These are phyloP conservation scores for Aldabrachelys gigantea DNA, from an alignment of 2,113 vertebrate species.

Conservation along the genomic window DNA sequence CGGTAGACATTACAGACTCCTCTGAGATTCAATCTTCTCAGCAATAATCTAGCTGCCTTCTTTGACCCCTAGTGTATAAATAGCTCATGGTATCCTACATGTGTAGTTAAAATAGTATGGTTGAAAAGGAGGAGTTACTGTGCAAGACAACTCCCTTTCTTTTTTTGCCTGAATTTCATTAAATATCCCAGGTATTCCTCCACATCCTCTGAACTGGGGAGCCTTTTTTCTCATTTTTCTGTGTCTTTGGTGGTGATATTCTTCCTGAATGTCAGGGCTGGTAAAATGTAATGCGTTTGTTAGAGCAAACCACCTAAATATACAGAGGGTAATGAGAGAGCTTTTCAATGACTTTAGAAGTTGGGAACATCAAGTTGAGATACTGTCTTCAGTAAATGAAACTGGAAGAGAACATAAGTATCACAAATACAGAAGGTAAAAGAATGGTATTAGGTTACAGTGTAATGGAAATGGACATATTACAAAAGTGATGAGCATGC, in stretches of 20 bases:
- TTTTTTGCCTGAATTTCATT: conserved; percentile 3
- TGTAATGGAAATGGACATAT: neutral
- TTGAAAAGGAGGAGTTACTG: neutral
- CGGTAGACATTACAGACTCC: neutral
- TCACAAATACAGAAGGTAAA: neutral
- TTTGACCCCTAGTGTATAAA: neutral
- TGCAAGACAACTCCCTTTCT: neutral
- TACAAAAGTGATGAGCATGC: neutral
- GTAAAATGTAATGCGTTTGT: neutral
- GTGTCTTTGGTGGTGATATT: neutral
- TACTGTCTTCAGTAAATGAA: neutral
- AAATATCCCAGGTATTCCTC: neutral
- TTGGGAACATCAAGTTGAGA: neutral
- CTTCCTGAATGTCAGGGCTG: neutral
- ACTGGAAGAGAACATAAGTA: neutral
- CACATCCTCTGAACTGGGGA: neutral
- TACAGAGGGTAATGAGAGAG: neutral
- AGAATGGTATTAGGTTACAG: neutral
- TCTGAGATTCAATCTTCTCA: conserved; percentile 2
- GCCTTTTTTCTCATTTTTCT: neutral
- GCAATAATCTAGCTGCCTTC: neutral
- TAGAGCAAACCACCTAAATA: neutral
- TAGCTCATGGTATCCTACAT: neutral
- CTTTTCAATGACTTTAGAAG: neutral
- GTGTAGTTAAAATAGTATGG: neutral